phyloP scores from a whole-genome alignment of 2,113 vertebrate species.

The Poecile atricapillus region DNA sequence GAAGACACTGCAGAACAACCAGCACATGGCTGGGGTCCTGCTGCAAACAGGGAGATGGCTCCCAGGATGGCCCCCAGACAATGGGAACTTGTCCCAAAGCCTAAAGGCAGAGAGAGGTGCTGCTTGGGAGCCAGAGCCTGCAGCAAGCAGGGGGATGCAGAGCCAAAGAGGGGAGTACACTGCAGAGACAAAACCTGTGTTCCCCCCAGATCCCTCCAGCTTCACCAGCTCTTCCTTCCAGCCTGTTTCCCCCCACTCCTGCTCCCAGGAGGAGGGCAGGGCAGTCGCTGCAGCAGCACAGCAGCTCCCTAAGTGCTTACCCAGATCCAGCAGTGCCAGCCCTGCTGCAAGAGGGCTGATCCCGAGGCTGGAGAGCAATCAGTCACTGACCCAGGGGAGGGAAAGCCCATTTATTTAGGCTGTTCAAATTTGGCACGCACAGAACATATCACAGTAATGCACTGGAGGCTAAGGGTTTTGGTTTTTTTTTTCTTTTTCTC shows the following conservation, averaged over 20 bases:
- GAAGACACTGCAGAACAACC: not conserved
- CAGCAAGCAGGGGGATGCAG: not conserved
- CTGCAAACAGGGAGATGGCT: not conserved
- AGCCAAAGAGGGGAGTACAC: not conserved
- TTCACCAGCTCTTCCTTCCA: not conserved
- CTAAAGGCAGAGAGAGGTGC: not conserved
- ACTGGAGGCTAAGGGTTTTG: slow-evolving; percentile 43
- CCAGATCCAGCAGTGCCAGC: not conserved
- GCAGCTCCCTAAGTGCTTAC: not conserved
- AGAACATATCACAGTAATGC: slow-evolving; percentile 48
- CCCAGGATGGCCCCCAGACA: not conserved
- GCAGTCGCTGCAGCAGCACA: not conserved
- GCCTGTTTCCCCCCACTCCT: not conserved
- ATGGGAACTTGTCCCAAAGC: fast-evolving
- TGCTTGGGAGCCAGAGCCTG: not conserved
- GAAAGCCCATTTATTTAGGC: slow-evolving; percentile 55
- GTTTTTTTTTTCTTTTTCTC: slow-evolving; percentile 15
- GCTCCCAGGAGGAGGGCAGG: fast-evolving
- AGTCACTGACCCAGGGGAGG: slow-evolving; percentile 34
- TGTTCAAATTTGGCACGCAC: slow-evolving; percentile 35
- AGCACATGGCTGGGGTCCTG: fast-evolving
- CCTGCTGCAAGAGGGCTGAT: not conserved
- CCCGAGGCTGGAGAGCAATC: slow-evolving; percentile 5
- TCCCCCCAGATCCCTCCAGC: not conserved
- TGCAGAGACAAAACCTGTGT: not conserved